Evolutionary conservation across 2,888 invertebrate species (phyloP), one percentile per base, ranked within the genome.

Genomic region (Drosophila stalkeri): DNA sequence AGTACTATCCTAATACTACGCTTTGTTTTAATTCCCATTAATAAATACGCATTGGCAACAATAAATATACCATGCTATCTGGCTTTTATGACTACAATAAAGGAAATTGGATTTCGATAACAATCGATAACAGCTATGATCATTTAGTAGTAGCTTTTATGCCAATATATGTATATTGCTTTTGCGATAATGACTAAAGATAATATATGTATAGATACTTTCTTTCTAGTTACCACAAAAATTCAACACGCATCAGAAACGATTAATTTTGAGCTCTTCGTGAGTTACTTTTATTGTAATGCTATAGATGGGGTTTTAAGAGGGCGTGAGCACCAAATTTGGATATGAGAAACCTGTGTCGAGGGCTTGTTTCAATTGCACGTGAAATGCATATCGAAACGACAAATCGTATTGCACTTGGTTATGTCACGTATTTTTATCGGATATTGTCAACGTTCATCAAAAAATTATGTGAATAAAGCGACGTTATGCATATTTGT

Each of bases 381-480:
- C 83, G 89, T 80, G 82, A 51, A 72, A 12, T 73, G 89, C 86
- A 86, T 88, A 80, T 66, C 64, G 80, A 80, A 73, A 68, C 52
- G 64, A 52, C 43, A 57, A 57, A 64, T 54, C 54, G 88, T 63
- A 37, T 35, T 75, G 80, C 86, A 66, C 65, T 63, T 69, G 33
- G 33, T 60, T 39, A 62, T 64, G 83, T 76, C 82, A 89, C 82
- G 82, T 83, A 80, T 66, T 51, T 51, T 46, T 27, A 55, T 80
- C 55, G 77, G 62, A 62, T 51, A 75, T 65, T 64, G 62, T 69
- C 33, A 49, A 39, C 49, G 49, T 11, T 31, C 63, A 70, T 61
- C 55, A 56, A 37, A 46, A 46, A 46, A 43, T 55, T 9, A 46
- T 46, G 63, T 61, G 63, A 23, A 79, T 57, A 75, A 59, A 61